Evolutionary conservation across 1,140 invertebrate genomes (phyloP), one percentile per base, ranked within the genome.

Genomic region (Maconellicoccus hirsutus): DNA sequence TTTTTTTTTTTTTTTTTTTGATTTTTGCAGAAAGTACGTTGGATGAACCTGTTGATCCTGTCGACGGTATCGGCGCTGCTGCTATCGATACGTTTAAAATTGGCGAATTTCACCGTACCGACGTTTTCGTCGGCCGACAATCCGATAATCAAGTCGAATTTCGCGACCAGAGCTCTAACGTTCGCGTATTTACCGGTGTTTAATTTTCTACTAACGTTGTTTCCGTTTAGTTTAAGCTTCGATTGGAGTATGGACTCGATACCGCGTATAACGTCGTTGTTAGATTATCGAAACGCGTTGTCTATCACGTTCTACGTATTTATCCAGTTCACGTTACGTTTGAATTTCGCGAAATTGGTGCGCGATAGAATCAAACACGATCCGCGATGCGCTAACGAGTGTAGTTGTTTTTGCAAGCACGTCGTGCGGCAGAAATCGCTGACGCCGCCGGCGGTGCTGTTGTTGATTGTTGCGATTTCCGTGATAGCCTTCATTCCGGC

Each of bases 161-260:
- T 84, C 21, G 78, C 87, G 71, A 87, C 88, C 26, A 83, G 91
- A 69, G 81, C 88, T 33, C 82, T 93, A 70, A 96, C 92, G 7
- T 95, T 95, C 79, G 80, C 86, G 71, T 94, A 93, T 78, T 83
- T 96, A 71, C 92, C 93, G 4, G 86, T 89, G 14, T 89, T 93
- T 74, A 95, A 94, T 78, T 87, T 92, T 72, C 84, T 84, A 76
- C 84, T 96, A 75, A 78, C 96, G 27, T 77, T 95, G 1, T 91
- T 86, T 75, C 93, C 93, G 12, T 85, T 85, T 73, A 85, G 86
- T 52, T 80, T 96, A 38, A 93, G 92, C 77, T 96, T 94, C 78
- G 93, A 96, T 77, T 96, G 93, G 93, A 93, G 92, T 2, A 96
- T 96, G 93, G 92, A 93, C 75, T 87, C 93, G 0, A 86, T 96